Evolutionary conservation across 1,140 invertebrate species (phyloP), one percentile per base, ranked within the genome.

Genomic region (Vanessa atalanta): DNA sequence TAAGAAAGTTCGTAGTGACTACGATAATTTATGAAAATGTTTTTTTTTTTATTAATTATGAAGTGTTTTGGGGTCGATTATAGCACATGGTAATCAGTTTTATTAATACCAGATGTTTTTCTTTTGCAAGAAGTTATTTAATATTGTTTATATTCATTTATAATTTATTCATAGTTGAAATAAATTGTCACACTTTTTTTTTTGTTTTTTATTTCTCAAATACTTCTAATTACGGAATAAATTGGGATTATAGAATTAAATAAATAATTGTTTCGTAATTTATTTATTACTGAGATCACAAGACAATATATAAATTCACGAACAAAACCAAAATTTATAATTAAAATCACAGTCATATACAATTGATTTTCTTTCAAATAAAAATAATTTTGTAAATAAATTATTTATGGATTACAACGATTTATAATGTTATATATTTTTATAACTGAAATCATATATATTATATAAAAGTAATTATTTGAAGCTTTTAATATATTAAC

Each of bases 221-320:
- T 50, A 64, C 50, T 60, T 70, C 26, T 14, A 5, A 12, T 47
- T 66, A 68, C 14, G 37, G 15, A 51, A 7, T 9, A 66, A 51
- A 57, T n/a, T 16, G 15, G 14, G 47, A 63, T 65, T 77, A 71
- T 57, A 68, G 76, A 77, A n/a, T n/a, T n/a, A n/a, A 79, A 23
- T 77, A 66, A 72, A 65, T 48, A 67, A 47, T 74, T 73, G 83
- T 85, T 89, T 86, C 65, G 81, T 83, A 81, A 81, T 88, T 87
- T 89, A 88, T 89, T 91, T 76, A 76, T 86, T 85, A 92, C 78
- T 90, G 90, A 92, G 90, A 90, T 92, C 90, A 89, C 87, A 89
- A 87, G 79, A 81, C 81, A 88, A 81, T 85, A 87, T 82, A 77
- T 72, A 71, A 65, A 55, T 71, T 73, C 72, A 71, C 75, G 78